Percentiles rank a stretch among this genome's conserved stretches.
Evolutionary conservation across 2,888 invertebrate species (phyloP).

Genomic region (Hemithea aestivaria): DNA sequence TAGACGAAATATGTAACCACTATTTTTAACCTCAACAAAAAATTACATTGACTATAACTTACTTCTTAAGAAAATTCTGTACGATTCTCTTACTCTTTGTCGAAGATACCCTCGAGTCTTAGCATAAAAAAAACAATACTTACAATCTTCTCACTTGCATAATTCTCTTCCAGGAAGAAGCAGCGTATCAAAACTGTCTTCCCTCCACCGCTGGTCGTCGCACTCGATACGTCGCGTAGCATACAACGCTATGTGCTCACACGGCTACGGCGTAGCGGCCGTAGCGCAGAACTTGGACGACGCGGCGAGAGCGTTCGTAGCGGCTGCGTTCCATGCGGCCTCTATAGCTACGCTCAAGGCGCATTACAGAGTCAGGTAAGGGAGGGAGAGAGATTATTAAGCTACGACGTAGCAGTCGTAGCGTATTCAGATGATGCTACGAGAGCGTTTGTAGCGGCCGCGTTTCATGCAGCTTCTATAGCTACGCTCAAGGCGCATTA

Average conservation of each 20-base stretch:
- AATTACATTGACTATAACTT: too few species aligned
- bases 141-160: too few species aligned
- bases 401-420: neutral
- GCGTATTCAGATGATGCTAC: too few species aligned
- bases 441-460: too few species aligned
- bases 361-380: slow-evolving; percentile 86
- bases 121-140: too few species aligned
- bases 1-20: too few species aligned
- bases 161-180: slow-evolving; percentile 28
- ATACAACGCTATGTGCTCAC: slow-evolving; percentile 85
- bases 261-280: slow-evolving; percentile 92
- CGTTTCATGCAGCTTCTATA: too few species aligned
- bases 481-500: too few species aligned
- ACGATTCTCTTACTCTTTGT: too few species aligned
- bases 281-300: slow-evolving; percentile 93
- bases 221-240: slow-evolving; percentile 86
- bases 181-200: slow-evolving; percentile 34
- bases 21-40: too few species aligned
- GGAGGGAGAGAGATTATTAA: neutral
- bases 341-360: slow-evolving; percentile 89
- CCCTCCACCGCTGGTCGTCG: slow-evolving; percentile 82
- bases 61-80: too few species aligned
- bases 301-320: slow-evolving; percentile 59
- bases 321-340: slow-evolving; percentile 89
- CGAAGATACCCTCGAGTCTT: too few species aligned